Percentiles rank a stretch among this genome's conserved stretches.
phyloP scores from a whole-genome alignment of 1,140 invertebrate genomes.

The Notospermus geniculatus region DNA sequence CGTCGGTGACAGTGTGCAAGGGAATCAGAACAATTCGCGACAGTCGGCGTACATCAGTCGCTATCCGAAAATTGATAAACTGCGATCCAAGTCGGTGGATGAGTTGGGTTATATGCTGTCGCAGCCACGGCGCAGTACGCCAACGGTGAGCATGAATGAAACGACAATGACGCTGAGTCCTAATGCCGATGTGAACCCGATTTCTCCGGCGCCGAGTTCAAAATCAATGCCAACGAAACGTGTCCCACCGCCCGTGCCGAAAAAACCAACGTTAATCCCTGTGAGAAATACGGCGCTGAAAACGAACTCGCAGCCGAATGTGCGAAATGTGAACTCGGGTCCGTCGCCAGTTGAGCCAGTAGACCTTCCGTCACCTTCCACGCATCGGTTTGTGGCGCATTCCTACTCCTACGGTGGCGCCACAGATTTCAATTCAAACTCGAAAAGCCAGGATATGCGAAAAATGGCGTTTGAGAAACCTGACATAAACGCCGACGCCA shows the following conservation, averaged over 20 bases:
- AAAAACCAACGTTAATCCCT: not conserved
- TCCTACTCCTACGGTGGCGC: not conserved
- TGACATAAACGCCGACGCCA: no score
- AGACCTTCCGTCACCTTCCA: not conserved
- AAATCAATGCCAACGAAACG: not conserved
- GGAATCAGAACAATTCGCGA: no score
- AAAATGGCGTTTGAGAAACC: no score
- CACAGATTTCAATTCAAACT: no score
- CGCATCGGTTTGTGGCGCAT: not conserved
- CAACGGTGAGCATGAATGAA: no score
- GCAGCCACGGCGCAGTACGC: no score
- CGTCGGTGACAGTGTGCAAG: no score
- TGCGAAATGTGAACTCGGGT: not conserved
- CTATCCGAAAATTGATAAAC: not conserved
- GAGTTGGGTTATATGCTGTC: not conserved
- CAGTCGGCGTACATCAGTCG: no score
- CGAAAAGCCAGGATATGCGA: no score
- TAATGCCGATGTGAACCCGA: not conserved
- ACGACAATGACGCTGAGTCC: not conserved
- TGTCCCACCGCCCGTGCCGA: conserved; percentile 3
- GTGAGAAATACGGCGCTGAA: not conserved
- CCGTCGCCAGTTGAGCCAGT: not conserved
- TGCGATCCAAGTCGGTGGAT: not conserved
- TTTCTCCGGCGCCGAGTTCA: not conserved
- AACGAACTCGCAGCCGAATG: not conserved